Base-by-base conservation (phyloP, 2,888 invertebrate species). In the Drosophila greeni region DNA sequence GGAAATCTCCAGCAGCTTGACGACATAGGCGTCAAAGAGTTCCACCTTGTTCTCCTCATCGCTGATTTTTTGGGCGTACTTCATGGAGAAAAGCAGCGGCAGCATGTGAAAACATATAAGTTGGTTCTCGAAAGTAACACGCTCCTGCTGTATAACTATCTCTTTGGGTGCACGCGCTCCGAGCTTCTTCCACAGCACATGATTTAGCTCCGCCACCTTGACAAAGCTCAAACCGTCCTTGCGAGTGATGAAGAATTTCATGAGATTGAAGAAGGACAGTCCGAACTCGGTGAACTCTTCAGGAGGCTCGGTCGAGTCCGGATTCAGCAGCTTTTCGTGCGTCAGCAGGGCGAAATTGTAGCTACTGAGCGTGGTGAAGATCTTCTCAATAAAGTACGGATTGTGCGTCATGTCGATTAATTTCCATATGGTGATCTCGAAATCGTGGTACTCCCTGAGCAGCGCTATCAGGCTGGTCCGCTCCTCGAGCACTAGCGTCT, bases 31-130 rank as follows among this genome's bases (percentile, higher is more conserved):
- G 54, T 92, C 91, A 16, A 93, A 90, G 16, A 91, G 87, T 40
- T 86, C 86, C 6, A 82, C 79, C 23, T 74, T 82, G 4, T 54
- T 57, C 4, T 75, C 79, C 24, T 53, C 67, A n/a, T 84, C 73
- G 11, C 66, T 65, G 43, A 73, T 66, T 29, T 76, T 72, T 14
- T 69, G 61, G 0, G 76, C 69, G 2, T 86, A 81, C 39, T 87
- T 86, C 36, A 91, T 86, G 36, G 90, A 88, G 36, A 89, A 86
- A 31, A 92, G 85, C 31, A 93, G 85, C 0, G 95, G 95, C 43
- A 93, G 86, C 14, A 94, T 87, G 83, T 93, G 91, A 69, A 92
- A 89, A 51, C 91, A 89, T 23, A 93, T 85, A 72, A 93, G 87
- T 85, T 93, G 92, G 80, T 92, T 91, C 73, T 92, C 91, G 62